phyloP scores from a whole-genome alignment of 2,888 invertebrate genomes.

The Anthophora plumipes region DNA sequence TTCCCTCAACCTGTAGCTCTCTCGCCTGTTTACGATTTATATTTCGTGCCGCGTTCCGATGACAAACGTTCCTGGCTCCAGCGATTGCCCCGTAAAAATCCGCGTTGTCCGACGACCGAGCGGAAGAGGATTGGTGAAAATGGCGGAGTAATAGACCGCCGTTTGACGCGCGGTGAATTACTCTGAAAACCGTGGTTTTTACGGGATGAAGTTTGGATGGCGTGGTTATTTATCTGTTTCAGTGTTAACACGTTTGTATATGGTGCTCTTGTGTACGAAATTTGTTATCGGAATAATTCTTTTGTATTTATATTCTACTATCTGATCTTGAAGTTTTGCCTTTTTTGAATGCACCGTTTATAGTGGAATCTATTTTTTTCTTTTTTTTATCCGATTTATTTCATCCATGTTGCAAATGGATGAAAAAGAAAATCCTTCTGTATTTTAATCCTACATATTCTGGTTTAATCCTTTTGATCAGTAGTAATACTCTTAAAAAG shows the following conservation, averaged over 20 bases:
- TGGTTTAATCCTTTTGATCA: too few relatives aligned
- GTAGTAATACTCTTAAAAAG: too few relatives aligned
- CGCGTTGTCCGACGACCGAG: conserved; percentile 13
- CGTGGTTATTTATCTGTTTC: not conserved
- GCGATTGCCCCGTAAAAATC: conserved; percentile 25
- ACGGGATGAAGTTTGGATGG: not conserved
- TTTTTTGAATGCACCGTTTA: too few relatives aligned
- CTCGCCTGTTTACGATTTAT: conserved; percentile 70
- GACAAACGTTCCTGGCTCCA: conserved; percentile 65
- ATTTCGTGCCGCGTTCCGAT: conserved; percentile 64
- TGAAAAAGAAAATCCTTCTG: too few relatives aligned
- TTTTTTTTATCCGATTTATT: too few relatives aligned
- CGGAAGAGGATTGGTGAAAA: not conserved
- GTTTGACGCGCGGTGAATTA: not conserved
- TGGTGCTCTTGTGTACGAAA: too few relatives aligned
- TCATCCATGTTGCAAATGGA: too few relatives aligned
- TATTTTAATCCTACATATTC: too few relatives aligned
- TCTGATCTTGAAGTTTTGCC: too few relatives aligned
- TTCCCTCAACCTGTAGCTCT: conserved; percentile 72
- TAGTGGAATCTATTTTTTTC: too few relatives aligned
- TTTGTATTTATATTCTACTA: too few relatives aligned
- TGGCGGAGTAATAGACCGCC: not conserved
- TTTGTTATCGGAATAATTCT: too few relatives aligned
- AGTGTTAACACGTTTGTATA: not conserved
- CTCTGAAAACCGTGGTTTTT: not conserved